Base-by-base conservation (phyloP, 2,797 vertebrate genomes). In the Hippocampus kuda region DNA sequence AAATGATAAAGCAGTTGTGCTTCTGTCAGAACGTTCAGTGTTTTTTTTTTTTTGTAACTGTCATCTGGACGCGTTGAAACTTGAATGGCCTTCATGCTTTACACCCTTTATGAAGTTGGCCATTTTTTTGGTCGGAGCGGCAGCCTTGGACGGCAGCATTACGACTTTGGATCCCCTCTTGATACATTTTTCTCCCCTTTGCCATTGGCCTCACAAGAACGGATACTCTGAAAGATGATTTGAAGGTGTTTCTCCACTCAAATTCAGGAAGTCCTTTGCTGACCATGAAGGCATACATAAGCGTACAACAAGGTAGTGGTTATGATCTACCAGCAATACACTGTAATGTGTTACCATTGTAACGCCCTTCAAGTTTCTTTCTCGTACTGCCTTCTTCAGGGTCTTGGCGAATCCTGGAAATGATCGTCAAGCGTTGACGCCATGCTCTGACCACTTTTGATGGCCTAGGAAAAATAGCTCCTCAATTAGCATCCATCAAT, bases 61-160 rank as follows among this genome's bases (percentile, higher is more conserved):
- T 62, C 18, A 41, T 62, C 26, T 64, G 62, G 62, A 30, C 9
- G 1, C 38, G 4, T 24, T 63, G 11, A 44, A 24, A 24, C 18
- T 42, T 44, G 61, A 63, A 63, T 5, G 61, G 38, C 62, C 62
- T 64, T 64, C 62, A 16, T 24, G 41, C 41, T 64, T 64, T 64
- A 64, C 41, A 64, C 44, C 62, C 22, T 46, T 64, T 64, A 64
- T 64, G 44, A 26, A 41, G 41, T 44, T 64, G 62, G 62, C 62
- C 41, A 22, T 26, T 1, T 26, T 30, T 15, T 26, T 4, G 5
- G 56, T 26, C 24, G 26, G 11, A 44, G 41, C 41, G 13, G n/a
- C 24, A 44, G 41, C 41, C 61, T 64, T 26, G 62, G 62, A 64
- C 41, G 5, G 62, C 12, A 15, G n/a, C 41, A 46, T 64, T 64